Evolutionary conservation across 1,140 invertebrate genomes (phyloP).

Genomic region (Ceratoteleas bidentatus): DNA sequence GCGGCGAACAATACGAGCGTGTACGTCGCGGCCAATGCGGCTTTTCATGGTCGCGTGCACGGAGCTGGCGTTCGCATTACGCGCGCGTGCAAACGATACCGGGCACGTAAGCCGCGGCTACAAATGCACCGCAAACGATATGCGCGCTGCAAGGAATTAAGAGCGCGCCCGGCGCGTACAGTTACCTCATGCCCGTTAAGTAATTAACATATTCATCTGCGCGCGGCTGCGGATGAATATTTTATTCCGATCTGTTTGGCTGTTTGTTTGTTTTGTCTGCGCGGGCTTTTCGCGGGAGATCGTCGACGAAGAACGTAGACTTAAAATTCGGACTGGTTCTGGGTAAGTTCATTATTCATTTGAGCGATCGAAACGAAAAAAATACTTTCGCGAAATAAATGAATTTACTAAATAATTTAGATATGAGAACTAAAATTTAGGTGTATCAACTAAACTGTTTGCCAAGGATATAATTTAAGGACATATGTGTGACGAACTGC

Average conservation of each 20-base stretch:
- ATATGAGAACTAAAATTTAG: too few species aligned
- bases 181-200: conserved; percentile 58
- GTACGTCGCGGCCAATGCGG: conserved; percentile 17
- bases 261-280: background rate
- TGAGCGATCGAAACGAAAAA: too few species aligned
- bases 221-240: background rate
- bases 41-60: conserved; percentile 53
- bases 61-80: conserved; percentile 42
- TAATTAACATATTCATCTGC: conserved; percentile 45
- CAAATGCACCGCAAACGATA: conserved; percentile 47
- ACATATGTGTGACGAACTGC: too few species aligned
- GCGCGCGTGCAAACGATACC: conserved; percentile 52
- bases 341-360: too few species aligned
- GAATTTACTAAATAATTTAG: too few species aligned
- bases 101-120: conserved; percentile 17
- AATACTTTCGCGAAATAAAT: too few species aligned
- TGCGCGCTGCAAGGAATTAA: conserved; percentile 24
- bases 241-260: conserved; percentile 2
- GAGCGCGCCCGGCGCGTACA: conserved; percentile 44
- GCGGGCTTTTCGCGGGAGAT: background rate
- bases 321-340: too few species aligned
- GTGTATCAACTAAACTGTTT: too few species aligned
- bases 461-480: too few species aligned
- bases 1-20: conserved; percentile 17
- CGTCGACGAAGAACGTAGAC: background rate